Conservation (phyloP, 23 tunicate species). For the Halocynthia aurantium region DNA sequence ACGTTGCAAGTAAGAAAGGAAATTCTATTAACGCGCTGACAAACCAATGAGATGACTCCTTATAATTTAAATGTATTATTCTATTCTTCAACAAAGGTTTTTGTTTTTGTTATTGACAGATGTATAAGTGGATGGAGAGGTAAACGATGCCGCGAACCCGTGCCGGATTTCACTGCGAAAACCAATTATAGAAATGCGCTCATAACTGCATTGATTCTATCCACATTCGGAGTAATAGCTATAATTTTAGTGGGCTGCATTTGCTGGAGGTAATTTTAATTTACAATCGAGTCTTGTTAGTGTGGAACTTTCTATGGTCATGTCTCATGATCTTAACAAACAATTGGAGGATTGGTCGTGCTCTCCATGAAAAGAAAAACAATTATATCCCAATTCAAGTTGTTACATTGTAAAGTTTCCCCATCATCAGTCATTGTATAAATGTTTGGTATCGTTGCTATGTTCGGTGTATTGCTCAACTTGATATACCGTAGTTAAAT, state of each 20-base stretch:
- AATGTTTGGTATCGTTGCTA: too few species aligned
- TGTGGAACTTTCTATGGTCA: background rate
- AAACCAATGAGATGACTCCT: background rate
- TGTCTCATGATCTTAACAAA: background rate
- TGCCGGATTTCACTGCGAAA: background rate
- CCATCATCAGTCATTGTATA: background rate
- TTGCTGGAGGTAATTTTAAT: conserved; percentile 7
- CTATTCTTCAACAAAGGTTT: background rate
- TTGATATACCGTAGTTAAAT: too few species aligned
- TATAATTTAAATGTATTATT: background rate
- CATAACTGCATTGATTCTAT: background rate
- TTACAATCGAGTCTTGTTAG: background rate
- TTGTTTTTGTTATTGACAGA: background rate
- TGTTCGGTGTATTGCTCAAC: too few species aligned
- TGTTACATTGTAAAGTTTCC: background rate
- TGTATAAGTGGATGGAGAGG: conserved; percentile 6
- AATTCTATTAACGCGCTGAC: background rate
- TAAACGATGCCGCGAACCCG: background rate
- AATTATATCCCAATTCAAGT: background rate
- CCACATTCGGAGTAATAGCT: background rate
- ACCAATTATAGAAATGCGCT: background rate
- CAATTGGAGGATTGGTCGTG: too few species aligned
- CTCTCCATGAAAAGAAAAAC: too few species aligned
- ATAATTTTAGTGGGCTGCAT: conserved; percentile 1
- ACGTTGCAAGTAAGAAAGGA: conserved; percentile 4